These are phyloP conservation scores for Anoplopoma fimbria DNA, from an alignment of 2,113 vertebrate species.

Conservation along the genomic window DNA sequence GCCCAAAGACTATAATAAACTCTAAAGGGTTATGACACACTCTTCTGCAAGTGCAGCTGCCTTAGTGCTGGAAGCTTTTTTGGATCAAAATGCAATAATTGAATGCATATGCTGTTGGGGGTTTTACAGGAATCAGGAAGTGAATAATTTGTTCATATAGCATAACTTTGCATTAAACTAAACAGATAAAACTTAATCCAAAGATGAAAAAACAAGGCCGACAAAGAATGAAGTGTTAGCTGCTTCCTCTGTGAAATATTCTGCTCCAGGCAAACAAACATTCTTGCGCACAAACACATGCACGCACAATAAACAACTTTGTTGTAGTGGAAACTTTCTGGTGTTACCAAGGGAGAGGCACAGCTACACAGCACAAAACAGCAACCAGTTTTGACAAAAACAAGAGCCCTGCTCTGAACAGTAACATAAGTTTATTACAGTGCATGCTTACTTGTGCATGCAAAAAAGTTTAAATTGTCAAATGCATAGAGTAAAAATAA, in stretches of 20 bases:
- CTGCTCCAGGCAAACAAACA: not conserved
- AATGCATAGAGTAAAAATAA: not conserved
- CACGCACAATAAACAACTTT: not conserved
- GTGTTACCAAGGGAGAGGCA: not conserved
- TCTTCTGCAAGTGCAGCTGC: not conserved
- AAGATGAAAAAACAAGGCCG: not conserved
- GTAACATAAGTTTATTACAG: too few species aligned
- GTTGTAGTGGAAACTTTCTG: constrained; percentile 21
- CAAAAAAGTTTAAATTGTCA: not conserved
- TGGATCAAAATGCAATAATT: not conserved
- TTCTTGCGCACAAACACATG: not conserved
- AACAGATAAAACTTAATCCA: not conserved
- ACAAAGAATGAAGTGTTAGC: not conserved
- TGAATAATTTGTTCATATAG: not conserved
- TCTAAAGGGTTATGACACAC: not conserved
- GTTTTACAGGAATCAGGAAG: not conserved
- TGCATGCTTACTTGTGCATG: too few species aligned
- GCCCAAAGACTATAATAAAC: constrained; percentile 14
- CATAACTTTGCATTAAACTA: not conserved
- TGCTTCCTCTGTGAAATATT: constrained; percentile 8
- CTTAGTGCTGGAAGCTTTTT: not conserved
- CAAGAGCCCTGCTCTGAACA: not conserved
- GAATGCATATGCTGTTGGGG: not conserved
- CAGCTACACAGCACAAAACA: constrained; percentile 1
- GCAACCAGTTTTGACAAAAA: constrained; percentile 9